phyloP scores from a whole-genome alignment of 1,140 invertebrate species.

The Theocolax elegans region DNA sequence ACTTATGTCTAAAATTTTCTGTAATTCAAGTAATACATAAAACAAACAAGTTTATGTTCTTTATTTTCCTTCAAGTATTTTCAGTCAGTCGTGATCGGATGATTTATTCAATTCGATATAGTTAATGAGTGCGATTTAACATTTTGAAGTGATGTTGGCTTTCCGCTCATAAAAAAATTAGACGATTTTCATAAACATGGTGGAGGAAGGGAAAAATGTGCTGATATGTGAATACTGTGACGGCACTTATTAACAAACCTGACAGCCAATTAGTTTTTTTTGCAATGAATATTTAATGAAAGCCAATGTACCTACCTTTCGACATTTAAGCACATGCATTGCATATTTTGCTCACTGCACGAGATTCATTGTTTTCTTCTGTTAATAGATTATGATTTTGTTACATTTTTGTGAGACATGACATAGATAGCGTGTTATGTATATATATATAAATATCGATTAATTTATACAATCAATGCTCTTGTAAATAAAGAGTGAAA shows the following conservation, averaged over 20 bases:
- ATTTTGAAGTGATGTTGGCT: slow-evolving; percentile 31
- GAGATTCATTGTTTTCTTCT: neutral
- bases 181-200: slow-evolving; percentile 26
- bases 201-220: slow-evolving; percentile 9
- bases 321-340: neutral
- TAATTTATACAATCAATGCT: neutral
- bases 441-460: neutral
- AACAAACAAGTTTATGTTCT: neutral
- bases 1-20: neutral
- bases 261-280: slow-evolving; percentile 57
- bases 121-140: slow-evolving; percentile 16
- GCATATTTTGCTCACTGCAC: neutral
- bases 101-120: slow-evolving; percentile 1
- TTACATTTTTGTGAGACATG: slow-evolving; percentile 4
- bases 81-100: neutral
- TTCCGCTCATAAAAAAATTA: slow-evolving; percentile 25
- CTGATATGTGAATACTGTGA: slow-evolving; percentile 42
- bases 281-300: slow-evolving; percentile 25
- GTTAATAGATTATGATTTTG: slow-evolving; percentile 18
- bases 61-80: slow-evolving; percentile 25
- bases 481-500: slow-evolving; percentile 12
- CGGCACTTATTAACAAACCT: slow-evolving; percentile 55
- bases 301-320: slow-evolving; percentile 39
- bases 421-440: neutral
- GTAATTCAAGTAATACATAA: no score